Evolutionary conservation across 2,888 invertebrate species (phyloP), one percentile per base, ranked within the genome.

Genomic region (Clanis bilineata): DNA sequence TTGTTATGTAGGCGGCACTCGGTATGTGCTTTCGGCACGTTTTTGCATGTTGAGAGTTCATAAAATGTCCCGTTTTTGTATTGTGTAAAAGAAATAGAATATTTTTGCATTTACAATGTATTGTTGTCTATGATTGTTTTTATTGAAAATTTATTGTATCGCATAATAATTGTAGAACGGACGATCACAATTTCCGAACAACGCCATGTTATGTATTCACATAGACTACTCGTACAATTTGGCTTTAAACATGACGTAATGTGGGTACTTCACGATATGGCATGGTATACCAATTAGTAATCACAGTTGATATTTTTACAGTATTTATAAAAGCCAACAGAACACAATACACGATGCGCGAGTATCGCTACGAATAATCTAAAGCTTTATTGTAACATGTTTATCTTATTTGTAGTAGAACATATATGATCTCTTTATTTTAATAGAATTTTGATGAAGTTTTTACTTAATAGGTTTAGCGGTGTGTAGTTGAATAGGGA

Each of bases 401-500:
- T 86, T 88, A 85, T 85, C 85, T 87, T 88, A 86, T 85, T 89
- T 85, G 85, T 89, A 83, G 80, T 83, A 83, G 85, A 84, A 86
- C 83, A 84, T 83, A 81, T 77, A 84, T 90, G 91, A 92, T 92
- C 91, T 92, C 91, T 88, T 89, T 90, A 85, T 87, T 90, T 89
- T 90, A 90, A 87, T 89, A 85, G 80, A 86, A 86, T 88, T 90
- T 90, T 89, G 88, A 89, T 88, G 90, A 88, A 89, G 86, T 90
- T 90, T 88, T 90, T 91, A 91, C 90, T 90, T 91, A 90, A 88
- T 90, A 90, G 86, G 78, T 82, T 81, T 90, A 89, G 83, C 83
- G 71, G 79, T 83, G 79, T 83, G 81, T 86, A 86, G 80, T 73
- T 82, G 80, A 76, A 77, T 78, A 87, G 86, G 80, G 72, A 72